phyloP scores from a whole-genome alignment of 2,113 vertebrate species.

The Nibea albiflora region DNA sequence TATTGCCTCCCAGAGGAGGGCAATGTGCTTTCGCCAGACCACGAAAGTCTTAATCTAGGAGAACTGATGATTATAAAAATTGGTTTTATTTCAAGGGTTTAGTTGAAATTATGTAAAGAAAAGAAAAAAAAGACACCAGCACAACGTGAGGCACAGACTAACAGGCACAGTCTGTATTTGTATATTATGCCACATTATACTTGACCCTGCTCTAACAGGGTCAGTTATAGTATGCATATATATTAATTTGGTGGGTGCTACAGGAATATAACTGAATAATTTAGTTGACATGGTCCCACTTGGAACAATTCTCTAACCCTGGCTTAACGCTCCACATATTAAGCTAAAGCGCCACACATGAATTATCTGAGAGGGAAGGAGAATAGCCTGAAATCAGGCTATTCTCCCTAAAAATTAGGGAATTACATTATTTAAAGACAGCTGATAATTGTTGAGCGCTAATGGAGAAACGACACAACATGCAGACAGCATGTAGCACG shows the following conservation, averaged over 20 bases:
- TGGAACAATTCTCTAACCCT: conserved; percentile 28
- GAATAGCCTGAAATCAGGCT: no score
- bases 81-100: conserved; percentile 38
- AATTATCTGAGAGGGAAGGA: no score
- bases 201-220: conserved; percentile 36
- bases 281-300: conserved; percentile 40
- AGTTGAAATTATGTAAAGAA: neutral
- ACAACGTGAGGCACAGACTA: conserved; percentile 7
- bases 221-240: conserved; percentile 34
- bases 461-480: neutral
- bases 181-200: conserved; percentile 25
- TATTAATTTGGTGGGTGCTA: conserved; percentile 40
- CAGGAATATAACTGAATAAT: conserved; percentile 49
- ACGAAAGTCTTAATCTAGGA: conserved; percentile 41
- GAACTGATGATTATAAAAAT: conserved; percentile 18
- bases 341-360: neutral
- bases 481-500: neutral
- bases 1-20: conserved; percentile 20
- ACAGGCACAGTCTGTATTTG: conserved; percentile 12
- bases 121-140: neutral
- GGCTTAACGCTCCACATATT: conserved; percentile 19
- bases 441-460: neutral
- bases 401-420: neutral
- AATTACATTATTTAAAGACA: neutral
- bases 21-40: conserved; percentile 9